Evolutionary conservation across 2,797 vertebrate species (phyloP).

Genomic region (Oophaga sylvatica): DNA sequence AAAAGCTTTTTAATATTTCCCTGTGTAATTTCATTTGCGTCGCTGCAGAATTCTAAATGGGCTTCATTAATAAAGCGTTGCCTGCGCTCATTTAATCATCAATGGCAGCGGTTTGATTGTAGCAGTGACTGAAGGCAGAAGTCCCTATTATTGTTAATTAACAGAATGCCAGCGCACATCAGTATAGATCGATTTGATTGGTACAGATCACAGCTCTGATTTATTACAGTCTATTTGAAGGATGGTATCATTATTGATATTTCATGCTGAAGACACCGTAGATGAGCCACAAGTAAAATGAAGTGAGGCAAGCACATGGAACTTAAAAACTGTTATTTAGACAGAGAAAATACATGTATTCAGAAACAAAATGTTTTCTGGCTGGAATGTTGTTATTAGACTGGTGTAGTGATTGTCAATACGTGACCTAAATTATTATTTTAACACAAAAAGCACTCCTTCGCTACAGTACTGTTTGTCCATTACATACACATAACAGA

Average conservation of each 20-base stretch:
- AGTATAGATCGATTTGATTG: conserved; percentile 57
- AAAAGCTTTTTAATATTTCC: conserved; percentile 51
- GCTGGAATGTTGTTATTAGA: conserved; percentile 43
- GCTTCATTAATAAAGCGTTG: conserved; percentile 56
- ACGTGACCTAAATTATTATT: conserved; percentile 56
- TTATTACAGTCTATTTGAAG: conserved; percentile 51
- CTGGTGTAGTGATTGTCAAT: conserved; percentile 40
- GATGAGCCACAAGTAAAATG: conserved; percentile 40
- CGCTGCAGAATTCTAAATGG: conserved; percentile 47
- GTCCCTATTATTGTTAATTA: conserved; percentile 62
- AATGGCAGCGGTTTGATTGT: conserved; percentile 55
- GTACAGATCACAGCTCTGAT: conserved; percentile 56
- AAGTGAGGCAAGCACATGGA: conserved; percentile 42
- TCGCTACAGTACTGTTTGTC: conserved; percentile 19
- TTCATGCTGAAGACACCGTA: conserved; percentile 48
- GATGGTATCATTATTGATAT: conserved; percentile 55
- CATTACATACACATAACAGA: conserved; percentile 10
- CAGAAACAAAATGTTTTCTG: conserved; percentile 56
- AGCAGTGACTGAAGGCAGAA: conserved; percentile 56
- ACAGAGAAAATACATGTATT: conserved; percentile 47
- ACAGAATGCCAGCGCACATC: conserved; percentile 58
- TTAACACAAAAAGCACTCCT: conserved; percentile 29
- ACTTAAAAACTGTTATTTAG: conserved; percentile 57
- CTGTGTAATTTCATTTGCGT: conserved; percentile 51
- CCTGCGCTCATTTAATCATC: conserved; percentile 56